These are phyloP conservation scores for Sebastes diploproa DNA, from an alignment of 2,797 vertebrate species.

Conservation along the genomic window DNA sequence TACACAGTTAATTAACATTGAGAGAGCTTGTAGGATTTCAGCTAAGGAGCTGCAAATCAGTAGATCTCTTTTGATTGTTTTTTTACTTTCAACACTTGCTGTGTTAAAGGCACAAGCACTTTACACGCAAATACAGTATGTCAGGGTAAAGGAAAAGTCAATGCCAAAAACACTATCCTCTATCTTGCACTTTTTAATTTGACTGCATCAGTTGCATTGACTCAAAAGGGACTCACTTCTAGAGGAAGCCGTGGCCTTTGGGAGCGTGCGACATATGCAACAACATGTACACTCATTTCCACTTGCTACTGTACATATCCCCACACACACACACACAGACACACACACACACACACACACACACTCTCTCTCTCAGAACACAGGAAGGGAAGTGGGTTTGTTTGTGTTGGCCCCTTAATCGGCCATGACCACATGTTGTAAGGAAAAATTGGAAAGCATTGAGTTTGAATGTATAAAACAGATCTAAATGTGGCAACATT, in stretches of 20 bases:
- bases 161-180: neutral
- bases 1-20: neutral
- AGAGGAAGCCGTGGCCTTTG: slow-evolving; percentile 30
- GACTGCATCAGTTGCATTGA: neutral
- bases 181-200: neutral
- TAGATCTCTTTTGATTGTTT: neutral
- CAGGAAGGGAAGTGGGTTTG: slow-evolving; percentile 46
- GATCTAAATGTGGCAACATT: neutral
- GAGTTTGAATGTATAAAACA: neutral
- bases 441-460: slow-evolving; percentile 1
- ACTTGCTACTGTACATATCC: slow-evolving; percentile 24
- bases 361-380: slow-evolving; percentile 5
- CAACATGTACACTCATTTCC: slow-evolving; percentile 14
- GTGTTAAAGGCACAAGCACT: neutral
- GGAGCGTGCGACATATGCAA: slow-evolving; percentile 1
- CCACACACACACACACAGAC: no score
- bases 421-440: slow-evolving; percentile 32
- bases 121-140: neutral
- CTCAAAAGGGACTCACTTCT: neutral
- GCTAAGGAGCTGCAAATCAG: neutral
- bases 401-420: slow-evolving; percentile 59
- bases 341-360: no score
- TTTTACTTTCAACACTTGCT: neutral
- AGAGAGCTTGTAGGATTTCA: neutral
- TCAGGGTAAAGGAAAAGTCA: neutral